These are phyloP conservation scores for Caenorhabditis angaria DNA, from an alignment of 2,888 invertebrate genomes.

Conservation along the genomic window DNA sequence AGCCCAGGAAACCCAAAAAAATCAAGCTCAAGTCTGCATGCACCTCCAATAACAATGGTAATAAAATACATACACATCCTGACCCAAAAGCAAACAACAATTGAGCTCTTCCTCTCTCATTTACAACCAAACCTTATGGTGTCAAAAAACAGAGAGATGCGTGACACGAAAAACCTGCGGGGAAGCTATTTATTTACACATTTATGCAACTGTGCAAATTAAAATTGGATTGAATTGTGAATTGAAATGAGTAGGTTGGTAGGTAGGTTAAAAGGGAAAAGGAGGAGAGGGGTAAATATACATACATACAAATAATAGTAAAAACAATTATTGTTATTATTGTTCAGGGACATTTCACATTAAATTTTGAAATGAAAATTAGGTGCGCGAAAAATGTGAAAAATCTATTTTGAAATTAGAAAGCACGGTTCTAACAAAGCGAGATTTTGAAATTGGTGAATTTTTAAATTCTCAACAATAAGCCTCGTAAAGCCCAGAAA, in stretches of 20 bases:
- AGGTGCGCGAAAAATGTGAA: no score
- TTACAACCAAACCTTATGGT: background rate
- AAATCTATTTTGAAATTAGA: no score
- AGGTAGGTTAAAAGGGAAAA: background rate
- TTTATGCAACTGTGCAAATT: conserved; percentile 49
- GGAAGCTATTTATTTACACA: conserved; percentile 9
- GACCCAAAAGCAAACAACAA: background rate
- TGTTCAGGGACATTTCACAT: no score
- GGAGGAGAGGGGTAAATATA: background rate
- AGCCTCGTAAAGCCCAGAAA: no score
- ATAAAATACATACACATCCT: background rate
- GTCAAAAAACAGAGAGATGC: no score
- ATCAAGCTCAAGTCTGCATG: background rate
- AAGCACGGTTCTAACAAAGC: no score
- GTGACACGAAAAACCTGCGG: background rate
- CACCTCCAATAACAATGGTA: background rate
- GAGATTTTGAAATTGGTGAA: no score
- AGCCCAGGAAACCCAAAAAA: no score
- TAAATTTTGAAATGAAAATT: no score
- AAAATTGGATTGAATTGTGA: background rate
- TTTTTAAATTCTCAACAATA: no score
- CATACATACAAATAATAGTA: background rate
- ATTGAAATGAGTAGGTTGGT: no score
- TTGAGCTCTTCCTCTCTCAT: background rate
- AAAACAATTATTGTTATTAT: background rate